Percentiles rank a stretch among this genome's conserved stretches.
Evolutionary conservation across 2,113 vertebrate species (phyloP).

Genomic region (Circaetus gallicus): DNA sequence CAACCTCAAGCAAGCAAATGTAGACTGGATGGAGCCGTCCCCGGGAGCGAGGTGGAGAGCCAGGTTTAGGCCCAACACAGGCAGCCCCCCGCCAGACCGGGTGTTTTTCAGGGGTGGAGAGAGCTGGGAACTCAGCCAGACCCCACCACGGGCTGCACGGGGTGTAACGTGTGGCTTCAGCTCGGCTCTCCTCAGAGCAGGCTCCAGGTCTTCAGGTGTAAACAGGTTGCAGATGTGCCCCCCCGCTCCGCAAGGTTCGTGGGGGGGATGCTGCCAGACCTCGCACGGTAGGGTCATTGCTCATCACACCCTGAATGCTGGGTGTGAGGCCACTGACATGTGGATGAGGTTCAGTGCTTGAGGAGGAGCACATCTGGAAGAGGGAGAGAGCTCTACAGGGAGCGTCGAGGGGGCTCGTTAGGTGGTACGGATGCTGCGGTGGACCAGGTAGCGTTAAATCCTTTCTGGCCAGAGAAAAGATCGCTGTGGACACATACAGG

Average conservation of each 20-base stretch:
- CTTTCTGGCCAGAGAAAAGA: constrained; percentile 8
- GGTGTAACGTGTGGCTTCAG: background rate
- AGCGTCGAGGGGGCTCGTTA: background rate
- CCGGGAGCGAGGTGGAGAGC: background rate
- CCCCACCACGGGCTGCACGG: background rate
- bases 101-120: background rate
- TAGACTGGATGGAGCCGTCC: background rate
- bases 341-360: background rate
- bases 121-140: background rate
- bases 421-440: background rate
- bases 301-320: background rate
- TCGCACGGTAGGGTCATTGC: background rate
- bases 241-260: background rate
- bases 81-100: background rate
- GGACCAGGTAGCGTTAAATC: background rate
- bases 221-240: background rate
- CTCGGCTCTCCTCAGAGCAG: background rate
- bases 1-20: background rate
- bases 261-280: background rate
- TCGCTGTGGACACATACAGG: background rate
- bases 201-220: background rate
- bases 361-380: background rate
- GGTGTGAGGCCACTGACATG: background rate
- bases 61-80: background rate
- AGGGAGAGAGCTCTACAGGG: background rate